Percentiles rank a stretch among this genome's conserved stretches.
Conservation (phyloP, 2,113 vertebrate genomes). For the western clawed frog (Xenopus tropicalis) region DNA sequence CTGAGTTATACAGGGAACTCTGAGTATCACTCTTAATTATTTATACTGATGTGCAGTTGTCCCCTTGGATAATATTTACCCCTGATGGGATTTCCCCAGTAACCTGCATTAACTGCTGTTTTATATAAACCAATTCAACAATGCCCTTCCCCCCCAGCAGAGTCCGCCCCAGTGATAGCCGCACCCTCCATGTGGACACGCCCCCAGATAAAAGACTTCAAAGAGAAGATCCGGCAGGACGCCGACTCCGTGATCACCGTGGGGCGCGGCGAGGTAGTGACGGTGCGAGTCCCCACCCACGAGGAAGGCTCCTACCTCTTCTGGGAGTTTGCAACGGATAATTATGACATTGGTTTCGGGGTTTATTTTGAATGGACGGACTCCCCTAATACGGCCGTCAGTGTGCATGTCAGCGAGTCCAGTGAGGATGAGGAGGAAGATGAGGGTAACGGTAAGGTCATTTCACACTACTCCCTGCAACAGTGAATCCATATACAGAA, state of each 20-base stretch:
- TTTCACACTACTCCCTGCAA: no score
- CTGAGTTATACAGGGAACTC: no score
- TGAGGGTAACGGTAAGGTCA: conserved; percentile 69
- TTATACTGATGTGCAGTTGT: no score
- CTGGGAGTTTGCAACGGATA: conserved; percentile 98
- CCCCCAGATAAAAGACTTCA: conserved; percentile 97
- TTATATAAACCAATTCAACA: no score
- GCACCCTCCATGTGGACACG: conserved; percentile 99
- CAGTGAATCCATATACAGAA: no score
- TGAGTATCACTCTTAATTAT: no score
- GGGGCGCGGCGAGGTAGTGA: conserved; percentile 96
- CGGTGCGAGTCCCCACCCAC: conserved; percentile 93
- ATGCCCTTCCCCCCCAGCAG: conserved; percentile 49
- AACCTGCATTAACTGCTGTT: no score
- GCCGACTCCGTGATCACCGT: conserved; percentile 97
- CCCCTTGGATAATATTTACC: no score
- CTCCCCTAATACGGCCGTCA: conserved; percentile 88
- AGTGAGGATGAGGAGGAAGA: conserved; percentile 97
- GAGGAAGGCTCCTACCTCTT: conserved; percentile 97
- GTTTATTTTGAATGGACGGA: conserved; percentile 99
- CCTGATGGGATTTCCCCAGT: no score
- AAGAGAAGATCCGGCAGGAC: conserved; percentile 96
- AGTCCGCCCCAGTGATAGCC: conserved; percentile 86
- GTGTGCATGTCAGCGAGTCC: conserved; percentile 96
- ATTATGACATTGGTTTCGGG: conserved; percentile 97